Evolutionary conservation across 2,888 invertebrate genomes (phyloP), one percentile per base, ranked within the genome.

Genomic region (Stenotaenia linearis): DNA sequence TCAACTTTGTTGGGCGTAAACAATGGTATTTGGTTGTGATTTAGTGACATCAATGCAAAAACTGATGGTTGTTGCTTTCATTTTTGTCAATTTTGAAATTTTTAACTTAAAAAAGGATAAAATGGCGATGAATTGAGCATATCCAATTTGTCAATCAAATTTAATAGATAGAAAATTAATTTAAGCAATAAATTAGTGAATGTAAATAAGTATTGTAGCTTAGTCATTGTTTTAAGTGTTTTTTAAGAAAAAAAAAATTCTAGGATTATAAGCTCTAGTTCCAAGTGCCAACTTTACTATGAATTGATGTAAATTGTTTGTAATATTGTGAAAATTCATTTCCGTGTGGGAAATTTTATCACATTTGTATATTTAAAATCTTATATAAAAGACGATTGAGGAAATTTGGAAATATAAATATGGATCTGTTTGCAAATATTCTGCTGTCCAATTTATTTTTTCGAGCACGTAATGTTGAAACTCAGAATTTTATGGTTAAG

Each of bases 281-380:
- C 69, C 69, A 69, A 69, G 69, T 69, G 69, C 69, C 69, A 69
- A 61, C 4, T 61, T 61, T 12, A 61, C 10, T 69, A 69, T 50
- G 28, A 69, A 69, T 69, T 28, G 50, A 50, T 50, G 69, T 69
- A 69, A 28, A 69, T 69, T 69, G 69, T 69, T 56, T 69, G 69
- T 69, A 69, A 69, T 69, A 28, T 28, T 69, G 69, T 69, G 69
- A 69, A 7, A 69, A 69, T 69, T 69, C 28, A 69, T 69, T 69
- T 69, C 69, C 25, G 15, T 69, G 69, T 28, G 23, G 69, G 28
- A 28, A 69, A 69, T 69, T 69, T 69, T 69, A 69, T 69, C 69
- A 69, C 69, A 69, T 69, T 69, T 69, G 50, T 50, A 50, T 50
- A 50, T 50, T 50, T 50, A 7, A 9, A 50, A 50, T 50, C 18